A percentile compares a stretch with the other conserved stretches of the same genome.
These are phyloP conservation scores for Belonocnema kinseyi DNA, from an alignment of 1,140 invertebrate genomes.

Conservation along the genomic window DNA sequence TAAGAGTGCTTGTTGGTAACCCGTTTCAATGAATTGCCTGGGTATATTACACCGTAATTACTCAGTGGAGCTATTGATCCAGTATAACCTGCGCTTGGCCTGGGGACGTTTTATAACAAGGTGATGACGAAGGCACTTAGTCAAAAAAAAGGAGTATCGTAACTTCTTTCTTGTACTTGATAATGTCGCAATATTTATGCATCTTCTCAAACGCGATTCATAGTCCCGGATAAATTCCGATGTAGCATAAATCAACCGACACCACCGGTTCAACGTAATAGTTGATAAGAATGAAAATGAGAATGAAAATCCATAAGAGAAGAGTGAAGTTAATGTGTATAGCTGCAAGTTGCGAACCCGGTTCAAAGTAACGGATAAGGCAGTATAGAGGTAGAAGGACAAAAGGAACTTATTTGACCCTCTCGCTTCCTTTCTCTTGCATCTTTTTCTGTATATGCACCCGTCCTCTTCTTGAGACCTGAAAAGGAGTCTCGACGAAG, in stretches of 20 bases:
- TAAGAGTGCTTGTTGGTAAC: neutral
- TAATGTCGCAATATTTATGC: neutral
- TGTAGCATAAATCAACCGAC: neutral
- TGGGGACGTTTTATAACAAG: slow-evolving; percentile 48
- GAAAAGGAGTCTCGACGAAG: slow-evolving; percentile 20
- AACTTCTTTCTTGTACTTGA: neutral
- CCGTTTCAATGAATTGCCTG: slow-evolving; percentile 33
- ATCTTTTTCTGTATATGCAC: slow-evolving; percentile 24
- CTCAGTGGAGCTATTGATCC: slow-evolving; percentile 59
- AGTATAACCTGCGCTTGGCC: slow-evolving; percentile 27
- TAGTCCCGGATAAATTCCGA: slow-evolving; percentile 7
- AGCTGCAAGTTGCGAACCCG: neutral
- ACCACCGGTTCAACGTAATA: slow-evolving; percentile 29
- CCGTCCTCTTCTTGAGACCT: slow-evolving; percentile 6
- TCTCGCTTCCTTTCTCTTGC: neutral
- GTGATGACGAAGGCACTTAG: slow-evolving; percentile 43
- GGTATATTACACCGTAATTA: slow-evolving; percentile 57
- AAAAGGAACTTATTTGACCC: slow-evolving; percentile 25
- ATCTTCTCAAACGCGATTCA: neutral
- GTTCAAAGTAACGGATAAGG: slow-evolving; percentile 26
- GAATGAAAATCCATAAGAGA: neutral
- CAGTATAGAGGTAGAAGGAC: neutral
- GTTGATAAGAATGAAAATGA: slow-evolving; percentile 29
- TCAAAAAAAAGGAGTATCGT: slow-evolving; percentile 3
- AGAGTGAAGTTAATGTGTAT: slow-evolving; percentile 19